phyloP scores from a whole-genome alignment of 2,888 invertebrate genomes.

The Hirtodrosophila histrioides region DNA sequence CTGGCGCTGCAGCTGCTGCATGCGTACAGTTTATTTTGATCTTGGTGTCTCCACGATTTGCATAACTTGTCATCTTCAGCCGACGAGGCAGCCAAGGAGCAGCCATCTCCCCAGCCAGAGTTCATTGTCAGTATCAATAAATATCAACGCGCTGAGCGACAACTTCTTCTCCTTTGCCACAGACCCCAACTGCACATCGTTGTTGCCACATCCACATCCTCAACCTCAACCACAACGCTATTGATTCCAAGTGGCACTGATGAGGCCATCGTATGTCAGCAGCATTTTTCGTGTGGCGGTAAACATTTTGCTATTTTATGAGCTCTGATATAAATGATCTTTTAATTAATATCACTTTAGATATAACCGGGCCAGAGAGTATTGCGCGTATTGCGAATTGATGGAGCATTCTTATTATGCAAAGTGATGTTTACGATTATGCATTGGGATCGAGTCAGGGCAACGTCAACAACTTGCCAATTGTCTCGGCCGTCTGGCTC shows the following conservation, averaged over 20 bases:
- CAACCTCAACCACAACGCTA: constrained; percentile 40
- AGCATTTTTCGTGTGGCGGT: constrained; percentile 55
- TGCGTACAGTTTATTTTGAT: constrained; percentile 77
- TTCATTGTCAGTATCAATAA: constrained; percentile 80
- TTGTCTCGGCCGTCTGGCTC: constrained; percentile 53
- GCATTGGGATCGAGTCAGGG: constrained; percentile 54
- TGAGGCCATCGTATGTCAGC: constrained; percentile 71
- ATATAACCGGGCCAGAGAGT: constrained; percentile 45
- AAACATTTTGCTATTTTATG: constrained; percentile 79
- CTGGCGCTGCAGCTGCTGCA: constrained; percentile 19
- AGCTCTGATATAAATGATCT: constrained; percentile 81
- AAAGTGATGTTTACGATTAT: constrained; percentile 82
- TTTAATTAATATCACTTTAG: constrained; percentile 82
- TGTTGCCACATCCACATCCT: constrained; percentile 13
- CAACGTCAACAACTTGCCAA: constrained; percentile 53
- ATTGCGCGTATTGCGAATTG: constrained; percentile 58
- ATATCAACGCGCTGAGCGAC: constrained; percentile 74
- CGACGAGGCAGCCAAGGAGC: constrained; percentile 14
- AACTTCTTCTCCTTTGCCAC: constrained; percentile 64
- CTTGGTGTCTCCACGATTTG: constrained; percentile 78
- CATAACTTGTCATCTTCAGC: constrained; percentile 76
- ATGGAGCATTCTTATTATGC: constrained; percentile 82
- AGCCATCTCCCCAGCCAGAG: constrained; percentile 39
- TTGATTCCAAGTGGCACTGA: constrained; percentile 80
- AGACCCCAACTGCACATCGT: constrained; percentile 13